Percentiles rank a stretch among this genome's conserved stretches.
Evolutionary conservation across 2,113 vertebrate genomes (phyloP).

Genomic region (Scartelaos histophorus): DNA sequence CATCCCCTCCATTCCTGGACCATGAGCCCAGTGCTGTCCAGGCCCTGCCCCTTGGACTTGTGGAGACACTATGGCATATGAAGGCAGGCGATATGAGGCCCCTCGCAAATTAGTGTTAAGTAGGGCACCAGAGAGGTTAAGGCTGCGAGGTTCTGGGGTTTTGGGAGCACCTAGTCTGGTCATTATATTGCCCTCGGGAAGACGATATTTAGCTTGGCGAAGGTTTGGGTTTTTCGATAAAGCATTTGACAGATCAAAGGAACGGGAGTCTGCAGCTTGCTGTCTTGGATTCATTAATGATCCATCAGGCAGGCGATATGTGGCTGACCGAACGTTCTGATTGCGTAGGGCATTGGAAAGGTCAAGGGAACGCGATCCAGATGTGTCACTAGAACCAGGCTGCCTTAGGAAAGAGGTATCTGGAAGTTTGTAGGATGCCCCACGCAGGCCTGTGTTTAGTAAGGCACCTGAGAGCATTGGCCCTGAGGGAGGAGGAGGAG

Average conservation of each 20-base stretch:
- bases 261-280: constrained; percentile 19
- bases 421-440: constrained; percentile 70
- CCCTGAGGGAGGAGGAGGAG: constrained; percentile 23
- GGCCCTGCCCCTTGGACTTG: constrained; percentile 81
- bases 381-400: constrained; percentile 31
- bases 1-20: constrained; percentile 60
- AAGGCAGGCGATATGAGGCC: constrained; percentile 59
- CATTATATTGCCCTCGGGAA: constrained; percentile 60
- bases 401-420: constrained; percentile 45
- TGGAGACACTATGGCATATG: constrained; percentile 90
- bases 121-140: constrained; percentile 63
- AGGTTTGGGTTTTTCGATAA: constrained; percentile 66
- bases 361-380: constrained; percentile 46
- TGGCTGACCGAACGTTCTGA: constrained; percentile 48
- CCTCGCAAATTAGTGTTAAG: constrained; percentile 58
- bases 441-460: constrained; percentile 61
- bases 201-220: constrained; percentile 62
- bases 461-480: constrained; percentile 71
- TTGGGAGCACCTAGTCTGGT: constrained; percentile 52
- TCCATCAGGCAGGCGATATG: constrained; percentile 61
- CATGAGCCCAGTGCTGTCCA: constrained; percentile 78
- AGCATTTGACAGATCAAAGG: constrained; percentile 62
- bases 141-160: constrained; percentile 47
- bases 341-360: constrained; percentile 66
- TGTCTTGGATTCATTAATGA: constrained; percentile 51